A percentile compares a stretch with the other conserved stretches of the same genome.
Conservation (phyloP, 2,113 vertebrate genomes). For the Xenus cinereus region DNA sequence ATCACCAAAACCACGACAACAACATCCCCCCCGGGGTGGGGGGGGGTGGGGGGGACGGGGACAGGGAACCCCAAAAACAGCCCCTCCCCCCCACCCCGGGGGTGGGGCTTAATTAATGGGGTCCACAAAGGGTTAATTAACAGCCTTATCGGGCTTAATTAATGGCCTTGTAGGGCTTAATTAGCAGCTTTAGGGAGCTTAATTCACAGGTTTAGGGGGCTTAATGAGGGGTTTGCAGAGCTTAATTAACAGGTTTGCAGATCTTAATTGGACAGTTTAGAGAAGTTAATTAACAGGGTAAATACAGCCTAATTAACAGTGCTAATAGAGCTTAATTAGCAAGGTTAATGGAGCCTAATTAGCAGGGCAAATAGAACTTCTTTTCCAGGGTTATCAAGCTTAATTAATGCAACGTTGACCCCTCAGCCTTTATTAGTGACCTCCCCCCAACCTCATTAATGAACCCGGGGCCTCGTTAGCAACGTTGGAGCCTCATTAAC, state of each 20-base stretch:
- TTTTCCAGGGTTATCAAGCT: not conserved
- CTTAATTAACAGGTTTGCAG: not conserved
- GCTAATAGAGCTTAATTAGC: not conserved
- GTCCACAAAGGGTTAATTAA: not conserved
- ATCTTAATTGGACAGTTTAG: not conserved
- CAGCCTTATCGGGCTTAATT: not conserved
- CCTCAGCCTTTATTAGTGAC: not conserved
- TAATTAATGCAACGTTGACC: not conserved
- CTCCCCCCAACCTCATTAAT: too few relatives aligned
- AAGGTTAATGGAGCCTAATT: not conserved
- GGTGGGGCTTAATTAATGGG: not conserved
- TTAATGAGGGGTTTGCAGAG: too few relatives aligned
- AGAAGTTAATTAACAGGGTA: not conserved
- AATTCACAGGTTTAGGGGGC: too few relatives aligned
- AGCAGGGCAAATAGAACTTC: not conserved
- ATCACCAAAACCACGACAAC: not conserved
- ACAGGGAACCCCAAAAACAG: too few relatives aligned
- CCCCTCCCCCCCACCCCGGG: too few relatives aligned
- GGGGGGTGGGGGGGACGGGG: too few relatives aligned
- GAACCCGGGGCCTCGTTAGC: not conserved
- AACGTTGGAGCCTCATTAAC: not conserved
- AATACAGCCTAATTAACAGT: not conserved
- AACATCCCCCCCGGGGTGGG: not conserved
- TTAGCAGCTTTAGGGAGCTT: not conserved
- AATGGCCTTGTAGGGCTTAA: not conserved